A percentile compares a stretch with the other conserved stretches of the same genome.
Conservation (phyloP, 2,797 vertebrate genomes). For the Acanthiza pusilla region DNA sequence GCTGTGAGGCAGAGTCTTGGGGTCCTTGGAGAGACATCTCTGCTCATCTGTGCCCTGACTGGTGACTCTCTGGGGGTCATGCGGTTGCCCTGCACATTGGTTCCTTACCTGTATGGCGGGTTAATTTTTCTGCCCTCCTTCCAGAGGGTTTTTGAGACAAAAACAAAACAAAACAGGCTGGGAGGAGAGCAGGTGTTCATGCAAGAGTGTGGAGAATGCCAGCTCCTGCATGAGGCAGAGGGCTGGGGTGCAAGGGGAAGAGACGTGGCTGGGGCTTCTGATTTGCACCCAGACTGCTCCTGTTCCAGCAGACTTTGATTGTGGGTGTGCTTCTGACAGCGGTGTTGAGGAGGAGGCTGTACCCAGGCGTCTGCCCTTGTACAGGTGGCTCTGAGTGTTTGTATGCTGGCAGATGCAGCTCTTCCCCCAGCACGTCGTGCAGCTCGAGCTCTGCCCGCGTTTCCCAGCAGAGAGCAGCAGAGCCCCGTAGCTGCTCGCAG, state of each 20-base stretch:
- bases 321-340: not conserved
- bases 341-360: not conserved
- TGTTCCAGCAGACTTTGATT: not conserved
- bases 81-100: accelerated
- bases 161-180: not conserved
- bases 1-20: not conserved
- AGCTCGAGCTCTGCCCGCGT: not conserved
- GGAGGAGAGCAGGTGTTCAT: not conserved
- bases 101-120: not conserved
- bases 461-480: conserved; percentile 72
- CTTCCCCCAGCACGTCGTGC: not conserved
- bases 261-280: not conserved
- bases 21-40: not conserved
- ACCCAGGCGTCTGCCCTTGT: not conserved
- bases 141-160: not conserved
- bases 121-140: not conserved
- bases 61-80: not conserved
- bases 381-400: not conserved
- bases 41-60: accelerated
- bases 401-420: not conserved
- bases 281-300: not conserved
- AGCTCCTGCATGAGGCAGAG: not conserved
- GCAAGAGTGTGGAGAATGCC: not conserved
- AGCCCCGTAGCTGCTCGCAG: not conserved
- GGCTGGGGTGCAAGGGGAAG: not conserved